A percentile compares a stretch with the other conserved stretches of the same genome.
phyloP scores from a whole-genome alignment of 2,797 vertebrate species.

The Mus spretus region DNA sequence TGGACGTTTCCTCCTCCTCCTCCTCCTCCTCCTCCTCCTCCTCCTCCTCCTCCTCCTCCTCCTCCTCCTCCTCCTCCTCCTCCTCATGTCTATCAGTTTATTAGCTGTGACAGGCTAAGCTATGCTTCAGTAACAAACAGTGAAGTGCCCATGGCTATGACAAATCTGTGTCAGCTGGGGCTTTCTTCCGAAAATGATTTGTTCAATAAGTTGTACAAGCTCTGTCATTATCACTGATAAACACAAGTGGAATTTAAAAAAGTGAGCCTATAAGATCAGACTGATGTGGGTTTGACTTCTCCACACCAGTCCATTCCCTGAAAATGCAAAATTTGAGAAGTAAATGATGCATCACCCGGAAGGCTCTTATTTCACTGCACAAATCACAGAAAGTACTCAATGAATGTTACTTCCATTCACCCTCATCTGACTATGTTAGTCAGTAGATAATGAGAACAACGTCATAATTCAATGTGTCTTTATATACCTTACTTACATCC shows the following conservation, averaged over 20 bases:
- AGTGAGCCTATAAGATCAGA: background rate
- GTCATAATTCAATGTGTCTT: background rate
- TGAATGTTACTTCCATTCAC: background rate
- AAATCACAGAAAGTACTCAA: background rate
- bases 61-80: no score
- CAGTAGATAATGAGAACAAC: background rate
- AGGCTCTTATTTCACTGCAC: background rate
- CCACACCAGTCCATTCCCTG: background rate
- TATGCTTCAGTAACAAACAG: constrained; percentile 4
- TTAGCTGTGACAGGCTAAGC: background rate
- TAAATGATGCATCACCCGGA: background rate
- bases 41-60: no score
- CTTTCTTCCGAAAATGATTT: background rate
- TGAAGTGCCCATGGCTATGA: background rate
- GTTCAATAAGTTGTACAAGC: background rate
- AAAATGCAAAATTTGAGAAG: constrained; percentile 18
- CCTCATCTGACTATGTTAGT: background rate
- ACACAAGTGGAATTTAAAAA: background rate
- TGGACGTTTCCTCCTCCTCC: background rate
- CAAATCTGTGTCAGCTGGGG: background rate
- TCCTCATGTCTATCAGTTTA: background rate
- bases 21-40: no score
- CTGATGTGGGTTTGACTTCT: background rate
- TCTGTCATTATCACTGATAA: background rate
- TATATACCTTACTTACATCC: background rate